Evolutionary conservation across 2,797 vertebrate species (phyloP), one percentile per base, ranked within the genome.

Genomic region (Melanotaenia parkinsoni): DNA sequence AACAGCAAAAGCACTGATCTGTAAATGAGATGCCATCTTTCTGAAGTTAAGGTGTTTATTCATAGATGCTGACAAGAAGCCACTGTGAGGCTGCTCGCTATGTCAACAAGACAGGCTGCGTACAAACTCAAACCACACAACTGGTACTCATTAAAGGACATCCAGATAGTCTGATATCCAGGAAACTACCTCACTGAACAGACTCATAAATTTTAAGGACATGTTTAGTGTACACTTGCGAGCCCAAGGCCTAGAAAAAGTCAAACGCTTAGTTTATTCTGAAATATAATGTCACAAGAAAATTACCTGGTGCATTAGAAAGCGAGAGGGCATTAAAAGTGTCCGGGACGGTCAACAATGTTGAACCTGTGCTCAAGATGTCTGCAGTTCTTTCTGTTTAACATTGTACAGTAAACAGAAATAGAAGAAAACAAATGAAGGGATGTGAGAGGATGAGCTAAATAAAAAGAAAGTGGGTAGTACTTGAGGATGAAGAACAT

Each of bases 301-400:
- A 74, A 60, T 95, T 95, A 97, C 95, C 95, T 96, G 96, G 91
- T 0, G 90, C 89, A 80, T 96, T 94, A 60, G 95, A 96, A 53
- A 95, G 90, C 13, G 94, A 92, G 80, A 94, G 94, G 91, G 93
- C 85, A 91, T 92, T 94, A 92, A 97, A 97, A 88, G 95, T 94
- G 79, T 95, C 95, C 79, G 82, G 84, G 72, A 95, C 88, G 22
- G 92, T 94, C 88, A 95, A 92, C 72, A 96, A 91, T 16, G 88
- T 77, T 87, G 95, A 89, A 77, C 87, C 92, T 73, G 92, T 74
- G 84, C 89, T 85, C 88, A 94, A 90, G 77, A 93, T 91, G 71
- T 94, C 94, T 93, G 93, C 91, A 40, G 93, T 84, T 90, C 93
- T 95, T 77, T 96, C 94, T 87, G 89, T 95, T 96, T 91, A 83